A percentile compares a stretch with the other conserved stretches of the same genome.
These are phyloP conservation scores for Pseudolaguvia tuberculata DNA, from an alignment of 2,113 vertebrate genomes.

Conservation along the genomic window DNA sequence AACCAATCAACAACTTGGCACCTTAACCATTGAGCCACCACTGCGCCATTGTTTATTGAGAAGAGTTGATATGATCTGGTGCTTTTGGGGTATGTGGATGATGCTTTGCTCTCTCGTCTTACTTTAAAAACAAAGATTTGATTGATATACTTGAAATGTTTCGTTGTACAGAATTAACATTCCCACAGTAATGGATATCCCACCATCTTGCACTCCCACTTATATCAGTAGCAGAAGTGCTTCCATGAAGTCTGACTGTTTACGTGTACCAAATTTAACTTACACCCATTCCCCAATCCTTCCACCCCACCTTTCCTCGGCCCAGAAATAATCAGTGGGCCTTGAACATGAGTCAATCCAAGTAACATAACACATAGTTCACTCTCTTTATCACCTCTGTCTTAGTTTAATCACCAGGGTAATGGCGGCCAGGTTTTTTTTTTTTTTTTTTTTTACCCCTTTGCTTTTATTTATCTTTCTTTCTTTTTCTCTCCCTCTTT, in stretches of 20 bases:
- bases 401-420: constrained; percentile 51
- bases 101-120: constrained; percentile 1
- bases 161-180: not conserved
- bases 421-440: constrained; percentile 53
- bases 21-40: no score
- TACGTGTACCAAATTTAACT: not conserved
- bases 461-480: constrained; percentile 34
- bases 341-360: constrained; percentile 33
- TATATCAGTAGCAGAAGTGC: not conserved
- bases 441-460: constrained; percentile 56
- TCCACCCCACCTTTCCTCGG: not conserved
- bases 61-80: constrained; percentile 46
- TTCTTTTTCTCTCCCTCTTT: constrained; percentile 20
- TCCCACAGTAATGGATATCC: not conserved
- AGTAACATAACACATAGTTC: constrained; percentile 55
- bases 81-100: constrained; percentile 12
- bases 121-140: not conserved
- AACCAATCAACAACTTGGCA: no score
- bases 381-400: constrained; percentile 56
- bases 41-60: no score
- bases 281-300: not conserved
- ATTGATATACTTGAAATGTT: not conserved
- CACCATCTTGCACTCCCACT: not conserved
- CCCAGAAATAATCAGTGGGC: constrained; percentile 22
- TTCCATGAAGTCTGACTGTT: constrained; percentile 17